Evolutionary conservation across 2,797 vertebrate genomes (phyloP).

Genomic region (Protonibea diacanthus): DNA sequence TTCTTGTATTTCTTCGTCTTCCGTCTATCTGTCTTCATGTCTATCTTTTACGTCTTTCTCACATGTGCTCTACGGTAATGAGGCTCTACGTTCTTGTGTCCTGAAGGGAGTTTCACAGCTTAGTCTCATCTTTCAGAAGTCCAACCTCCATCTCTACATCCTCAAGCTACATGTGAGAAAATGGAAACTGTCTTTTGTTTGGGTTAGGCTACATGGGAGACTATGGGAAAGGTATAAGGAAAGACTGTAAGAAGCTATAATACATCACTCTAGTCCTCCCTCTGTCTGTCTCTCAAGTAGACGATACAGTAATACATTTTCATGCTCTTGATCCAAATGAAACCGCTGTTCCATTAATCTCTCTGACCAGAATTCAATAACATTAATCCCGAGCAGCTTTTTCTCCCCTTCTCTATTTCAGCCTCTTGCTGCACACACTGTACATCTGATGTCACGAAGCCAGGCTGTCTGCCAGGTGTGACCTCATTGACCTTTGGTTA

Average conservation of each 20-base stretch:
- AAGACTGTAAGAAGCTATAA: conserved; percentile 30
- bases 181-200: conserved; percentile 69
- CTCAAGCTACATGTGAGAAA: conserved; percentile 53
- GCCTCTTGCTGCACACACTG: conserved; percentile 18
- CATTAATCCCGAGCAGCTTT: conserved; percentile 41
- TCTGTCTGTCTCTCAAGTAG: conserved; percentile 13
- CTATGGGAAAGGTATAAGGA: conserved; percentile 34
- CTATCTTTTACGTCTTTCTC: conserved; percentile 33
- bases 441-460: conserved; percentile 37
- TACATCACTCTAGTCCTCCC: conserved; percentile 20
- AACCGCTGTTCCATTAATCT: conserved; percentile 62
- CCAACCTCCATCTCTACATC: conserved; percentile 48
- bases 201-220: conserved; percentile 35
- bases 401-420: conserved; percentile 36
- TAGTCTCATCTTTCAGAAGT: conserved; percentile 63
- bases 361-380: conserved; percentile 53
- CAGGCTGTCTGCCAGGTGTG: conserved; percentile 49
- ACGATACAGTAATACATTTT: conserved; percentile 43
- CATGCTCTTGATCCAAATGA: conserved; percentile 61
- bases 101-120: conserved; percentile 52
- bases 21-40: conserved; percentile 35
- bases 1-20: conserved; percentile 38
- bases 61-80: conserved; percentile 27
- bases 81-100: conserved; percentile 38
- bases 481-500: conserved; percentile 64